Evolutionary conservation across 2,113 vertebrate genomes (phyloP), one percentile per base, ranked within the genome.

Genomic region (Trichomycterus rosablanca): DNA sequence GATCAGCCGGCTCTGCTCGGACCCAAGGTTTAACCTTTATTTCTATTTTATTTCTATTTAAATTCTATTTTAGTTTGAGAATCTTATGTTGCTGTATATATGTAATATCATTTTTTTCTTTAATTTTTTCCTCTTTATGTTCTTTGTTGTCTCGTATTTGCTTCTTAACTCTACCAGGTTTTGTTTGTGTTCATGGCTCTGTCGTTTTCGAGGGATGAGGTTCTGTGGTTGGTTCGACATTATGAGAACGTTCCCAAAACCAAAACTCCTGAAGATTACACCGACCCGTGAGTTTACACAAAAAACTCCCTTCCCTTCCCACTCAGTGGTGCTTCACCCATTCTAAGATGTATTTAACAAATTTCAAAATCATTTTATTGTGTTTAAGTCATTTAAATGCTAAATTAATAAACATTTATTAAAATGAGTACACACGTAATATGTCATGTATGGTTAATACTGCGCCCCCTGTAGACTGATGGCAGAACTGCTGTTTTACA

Each of bases 1-100:
- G 93, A 97, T 71, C 90, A 95, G 63, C 94, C 93, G 0, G 92
- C 92, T 56, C 87, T 96, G 1, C 78, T 96, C 70, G 94, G 92
- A 67, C 94, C 93, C 30, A 97, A 95, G 92, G 94, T 83, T 73
- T 64, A 30, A 42, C 12, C 1, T 3, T 7, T 32, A 10, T 10
- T 19, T 8, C 1, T 20, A 14, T 1, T 28, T 19, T 16, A 5
- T 2, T 16, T 19, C 35, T 9, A n/a, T n/a, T 40, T 12, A n/a
- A 40, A n/a, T n/a, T 40, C 3, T 7, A 30, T 7, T 30, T 30
- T 7, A 30, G 26, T n/a, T n/a, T n/a, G n/a, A n/a, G n/a, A n/a
- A n/a, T n/a, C n/a, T n/a, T n/a, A n/a, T n/a, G n/a, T n/a, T n/a
- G n/a, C n/a, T n/a, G n/a, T n/a, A n/a, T n/a, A n/a, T n/a, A n/a